phyloP scores from a whole-genome alignment of 2,888 invertebrate species.

The Ptilodon capucinus region DNA sequence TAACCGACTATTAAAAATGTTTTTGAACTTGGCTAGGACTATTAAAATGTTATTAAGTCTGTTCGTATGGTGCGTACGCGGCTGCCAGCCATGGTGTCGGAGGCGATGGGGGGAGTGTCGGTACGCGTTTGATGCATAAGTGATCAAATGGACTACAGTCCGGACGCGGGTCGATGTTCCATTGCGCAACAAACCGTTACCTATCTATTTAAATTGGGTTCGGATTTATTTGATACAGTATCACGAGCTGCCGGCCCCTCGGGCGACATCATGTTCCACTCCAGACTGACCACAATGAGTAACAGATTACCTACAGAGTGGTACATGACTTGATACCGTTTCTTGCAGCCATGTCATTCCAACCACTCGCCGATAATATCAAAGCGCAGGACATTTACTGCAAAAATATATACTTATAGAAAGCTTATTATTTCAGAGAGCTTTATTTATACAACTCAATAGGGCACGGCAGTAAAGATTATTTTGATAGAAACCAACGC shows the following conservation, averaged over 20 bases:
- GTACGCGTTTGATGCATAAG: slow-evolving; percentile 75
- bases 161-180: slow-evolving; percentile 67
- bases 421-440: neutral
- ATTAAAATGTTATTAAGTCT: slow-evolving; percentile 58
- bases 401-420: slow-evolving; percentile 1
- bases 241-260: slow-evolving; percentile 37
- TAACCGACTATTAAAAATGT: slow-evolving; percentile 48
- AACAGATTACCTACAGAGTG: slow-evolving; percentile 52
- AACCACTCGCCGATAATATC: slow-evolving; percentile 37
- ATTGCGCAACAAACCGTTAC: slow-evolving; percentile 76
- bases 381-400: slow-evolving; percentile 20
- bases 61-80: slow-evolving; percentile 41
- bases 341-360: slow-evolving; percentile 54
- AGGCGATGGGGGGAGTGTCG: slow-evolving; percentile 50
- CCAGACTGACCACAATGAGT: slow-evolving; percentile 49
- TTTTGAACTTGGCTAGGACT: slow-evolving; percentile 56
- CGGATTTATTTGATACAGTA: slow-evolving; percentile 62
- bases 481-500: slow-evolving; percentile 1
- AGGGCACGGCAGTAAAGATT: neutral
- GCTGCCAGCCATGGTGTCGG: slow-evolving; percentile 35
- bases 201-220: slow-evolving; percentile 74
- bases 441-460: neutral
- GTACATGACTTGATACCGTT: slow-evolving; percentile 55
- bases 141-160: slow-evolving; percentile 65
- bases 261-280: slow-evolving; percentile 44